Percentiles rank a stretch among this genome's conserved stretches.
Conservation (phyloP, 2,888 invertebrate genomes). For the Tribolium freemani region DNA sequence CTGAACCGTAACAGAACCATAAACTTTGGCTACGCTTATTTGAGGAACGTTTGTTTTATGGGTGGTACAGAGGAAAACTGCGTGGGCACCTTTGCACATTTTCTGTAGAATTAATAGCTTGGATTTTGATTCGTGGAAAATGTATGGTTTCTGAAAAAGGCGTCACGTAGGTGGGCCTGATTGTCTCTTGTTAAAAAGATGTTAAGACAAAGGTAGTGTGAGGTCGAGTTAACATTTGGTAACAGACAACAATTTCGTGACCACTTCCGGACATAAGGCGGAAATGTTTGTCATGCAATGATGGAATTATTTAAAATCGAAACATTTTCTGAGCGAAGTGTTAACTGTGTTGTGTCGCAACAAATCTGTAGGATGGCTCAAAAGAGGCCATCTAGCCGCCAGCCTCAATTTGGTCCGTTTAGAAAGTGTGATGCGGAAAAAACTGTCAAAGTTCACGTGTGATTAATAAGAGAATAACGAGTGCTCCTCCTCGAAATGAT, state of each 20-base stretch:
- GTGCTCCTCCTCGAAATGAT: constrained; percentile 29
- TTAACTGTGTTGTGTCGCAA: not conserved
- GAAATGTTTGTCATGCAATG: constrained; percentile 12
- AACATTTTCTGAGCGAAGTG: not conserved
- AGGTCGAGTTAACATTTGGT: not conserved
- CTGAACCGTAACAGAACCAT: constrained; percentile 13
- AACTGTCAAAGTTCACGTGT: constrained; percentile 32
- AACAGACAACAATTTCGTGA: constrained; percentile 2
- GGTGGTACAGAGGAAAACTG: too few relatives aligned
- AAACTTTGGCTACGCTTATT: not conserved
- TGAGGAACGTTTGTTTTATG: too few relatives aligned
- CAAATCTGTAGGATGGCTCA: not conserved
- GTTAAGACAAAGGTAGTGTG: not conserved
- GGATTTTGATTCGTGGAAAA: not conserved
- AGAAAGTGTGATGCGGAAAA: constrained; percentile 18
- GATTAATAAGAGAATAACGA: constrained; percentile 17
- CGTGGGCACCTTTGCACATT: too few relatives aligned
- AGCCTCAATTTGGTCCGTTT: constrained; percentile 14
- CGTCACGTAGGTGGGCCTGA: not conserved
- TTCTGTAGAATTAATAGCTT: too few relatives aligned
- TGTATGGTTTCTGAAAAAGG: not conserved
- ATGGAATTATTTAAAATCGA: not conserved
- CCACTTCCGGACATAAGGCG: constrained; percentile 9
- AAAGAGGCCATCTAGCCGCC: constrained; percentile 2
- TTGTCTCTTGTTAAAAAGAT: not conserved